Conservation (phyloP, 1,140 invertebrate genomes). For the Liolophura sinensis region DNA sequence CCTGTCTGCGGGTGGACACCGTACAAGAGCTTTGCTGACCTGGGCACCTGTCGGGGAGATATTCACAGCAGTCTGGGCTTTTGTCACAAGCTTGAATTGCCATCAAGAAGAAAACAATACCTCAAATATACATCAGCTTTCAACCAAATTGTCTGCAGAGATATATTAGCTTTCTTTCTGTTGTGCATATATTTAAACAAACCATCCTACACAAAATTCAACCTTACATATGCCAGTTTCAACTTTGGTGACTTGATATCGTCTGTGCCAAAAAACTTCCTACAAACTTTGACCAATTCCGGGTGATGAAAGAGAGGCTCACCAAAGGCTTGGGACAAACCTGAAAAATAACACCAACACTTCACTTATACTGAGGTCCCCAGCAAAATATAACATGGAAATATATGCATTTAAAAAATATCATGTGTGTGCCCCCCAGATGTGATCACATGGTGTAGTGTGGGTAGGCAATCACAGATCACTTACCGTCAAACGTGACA, state of each 20-base stretch:
- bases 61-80: not conserved
- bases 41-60: conserved; percentile 48
- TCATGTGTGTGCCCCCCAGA: conserved; percentile 85
- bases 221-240: conserved; percentile 59
- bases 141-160: no score
- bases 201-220: not conserved
- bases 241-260: conserved; percentile 60
- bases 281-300: conserved; percentile 66
- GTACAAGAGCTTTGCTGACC: conserved; percentile 53
- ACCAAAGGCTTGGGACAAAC: conserved; percentile 72
- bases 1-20: conserved; percentile 50
- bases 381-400: no score
- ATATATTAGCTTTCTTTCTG: no score
- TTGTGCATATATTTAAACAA: no score
- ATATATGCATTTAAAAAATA: no score
- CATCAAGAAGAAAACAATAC: not conserved
- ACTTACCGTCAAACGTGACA: conserved; percentile 72
- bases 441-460: conserved; percentile 74
- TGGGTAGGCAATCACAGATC: no score
- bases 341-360: conserved; percentile 25
- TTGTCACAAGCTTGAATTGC: no score
- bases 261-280: conserved; percentile 53
- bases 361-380: not conserved
- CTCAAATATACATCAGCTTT: not conserved
- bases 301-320: conserved; percentile 65